Conservation (phyloP, 2,797 vertebrate genomes). For the Astyanax mexicanus region DNA sequence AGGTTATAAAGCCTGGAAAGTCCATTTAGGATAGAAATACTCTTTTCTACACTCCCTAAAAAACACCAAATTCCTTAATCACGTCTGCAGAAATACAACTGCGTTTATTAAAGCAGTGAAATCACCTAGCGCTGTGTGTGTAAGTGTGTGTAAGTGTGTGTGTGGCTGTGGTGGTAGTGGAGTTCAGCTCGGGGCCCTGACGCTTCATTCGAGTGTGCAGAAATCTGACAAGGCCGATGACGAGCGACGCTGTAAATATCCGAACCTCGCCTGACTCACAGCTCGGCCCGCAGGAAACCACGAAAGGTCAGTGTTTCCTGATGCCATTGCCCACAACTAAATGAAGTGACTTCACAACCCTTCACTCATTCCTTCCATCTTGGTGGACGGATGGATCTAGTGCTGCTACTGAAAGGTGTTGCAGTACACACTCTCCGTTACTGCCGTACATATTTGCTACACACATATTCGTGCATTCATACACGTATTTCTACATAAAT, state of each 20-base stretch:
- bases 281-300: conserved; percentile 70
- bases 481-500: too few relatives aligned
- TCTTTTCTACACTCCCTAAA: too few relatives aligned
- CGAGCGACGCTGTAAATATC: conserved; percentile 78
- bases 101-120: background rate
- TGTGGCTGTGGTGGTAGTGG: conserved; percentile 54
- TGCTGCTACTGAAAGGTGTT: conserved; percentile 62
- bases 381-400: conserved; percentile 55
- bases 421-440: conserved; percentile 38
- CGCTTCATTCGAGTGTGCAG: conserved; percentile 74
- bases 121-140: background rate
- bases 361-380: conserved; percentile 64
- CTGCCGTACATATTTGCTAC: background rate
- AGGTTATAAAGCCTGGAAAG: too few relatives aligned
- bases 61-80: background rate
- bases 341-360: conserved; percentile 75
- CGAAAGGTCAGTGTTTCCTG: conserved; percentile 77
- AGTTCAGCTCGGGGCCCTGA: conserved; percentile 64
- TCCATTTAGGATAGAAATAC: too few relatives aligned
- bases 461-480: too few relatives aligned
- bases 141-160: background rate
- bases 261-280: conserved; percentile 76
- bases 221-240: conserved; percentile 80
- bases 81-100: background rate
- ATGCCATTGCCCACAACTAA: conserved; percentile 77